Conservation (phyloP, 2,113 vertebrate species). For the Corapipo altera region DNA sequence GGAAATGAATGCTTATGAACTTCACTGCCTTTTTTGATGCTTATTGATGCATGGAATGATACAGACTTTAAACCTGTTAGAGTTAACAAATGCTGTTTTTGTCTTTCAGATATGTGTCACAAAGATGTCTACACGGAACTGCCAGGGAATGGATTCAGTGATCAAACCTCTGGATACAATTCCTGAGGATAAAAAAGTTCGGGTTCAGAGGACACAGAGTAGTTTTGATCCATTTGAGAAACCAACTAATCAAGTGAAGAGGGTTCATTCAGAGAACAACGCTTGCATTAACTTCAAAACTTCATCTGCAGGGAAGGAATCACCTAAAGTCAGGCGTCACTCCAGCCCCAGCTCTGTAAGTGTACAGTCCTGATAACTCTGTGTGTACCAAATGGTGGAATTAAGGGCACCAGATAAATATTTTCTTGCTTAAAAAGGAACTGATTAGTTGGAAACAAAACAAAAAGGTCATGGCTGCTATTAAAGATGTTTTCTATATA, state of each 20-base stretch:
- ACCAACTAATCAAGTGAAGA: constrained; percentile 91
- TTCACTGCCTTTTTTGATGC: neutral
- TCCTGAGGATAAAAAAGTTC: constrained; percentile 96
- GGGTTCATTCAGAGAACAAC: constrained; percentile 96
- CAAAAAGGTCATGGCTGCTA: neutral
- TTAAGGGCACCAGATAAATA: neutral
- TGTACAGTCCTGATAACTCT: neutral
- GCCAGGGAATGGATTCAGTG: constrained; percentile 93
- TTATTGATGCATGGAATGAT: neutral
- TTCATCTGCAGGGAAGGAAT: constrained; percentile 87
- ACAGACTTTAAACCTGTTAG: neutral
- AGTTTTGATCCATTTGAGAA: constrained; percentile 95
- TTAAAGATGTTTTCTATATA: neutral
- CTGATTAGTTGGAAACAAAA: neutral
- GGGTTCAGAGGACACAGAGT: constrained; percentile 94
- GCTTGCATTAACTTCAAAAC: constrained; percentile 92
- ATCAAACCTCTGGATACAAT: constrained; percentile 96
- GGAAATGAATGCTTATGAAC: neutral
- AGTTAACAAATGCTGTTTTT: neutral
- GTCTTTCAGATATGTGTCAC: constrained; percentile 93
- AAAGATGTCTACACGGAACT: constrained; percentile 98
- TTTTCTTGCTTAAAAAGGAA: neutral
- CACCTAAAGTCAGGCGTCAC: constrained; percentile 90
- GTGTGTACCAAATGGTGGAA: rapidly evolving
- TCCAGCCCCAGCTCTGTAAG: constrained; percentile 97